Base-by-base conservation (phyloP, 2,888 invertebrate species). In the Cryptophagus acutangulus region DNA sequence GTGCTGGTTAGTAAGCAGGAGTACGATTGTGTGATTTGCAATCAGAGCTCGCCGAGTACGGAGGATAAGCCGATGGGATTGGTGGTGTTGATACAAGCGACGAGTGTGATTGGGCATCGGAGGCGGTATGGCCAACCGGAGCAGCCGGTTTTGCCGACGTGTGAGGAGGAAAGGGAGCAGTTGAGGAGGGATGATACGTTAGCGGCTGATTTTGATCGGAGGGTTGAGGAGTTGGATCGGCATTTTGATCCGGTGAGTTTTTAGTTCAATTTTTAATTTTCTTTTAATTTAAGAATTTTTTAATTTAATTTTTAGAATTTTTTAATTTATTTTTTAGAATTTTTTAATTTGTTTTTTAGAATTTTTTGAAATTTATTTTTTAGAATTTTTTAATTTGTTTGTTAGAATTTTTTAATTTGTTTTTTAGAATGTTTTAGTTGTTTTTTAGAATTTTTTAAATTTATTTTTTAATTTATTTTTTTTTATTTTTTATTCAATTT, bases 1-100 rank as follows among this genome's bases (percentile, higher is more conserved):
- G 57, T 72, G 33, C 60, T 72, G 29, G 72, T 71, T 42, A 65
- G 62, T 39, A 76, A 74, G 46, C 75, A 78, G 46, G 87, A 89
- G 67, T 94, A 92, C 71, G 89, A 93, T 70, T 96, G 96, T 73
- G 93, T 91, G 48, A 96, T 96, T 57, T 96, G 96, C 70, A 91
- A 87, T 72, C 88, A 89, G 65, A 87, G 88, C 44, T 83, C 88
- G 20, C 82, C 90, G 13, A 88, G 90, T 61, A 85, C 85, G 0
- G 82, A 85, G 49, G 80, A 85, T 9, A 81, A 84, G 63, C 88
- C 89, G 1, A 84, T 96, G 67, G 94, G 94, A 0, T 74, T 94
- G 30, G 91, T 93, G 2, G 90, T 91, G 34, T 74, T 95, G 38
- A 79, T 94, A 44, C 85, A 84, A 71, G 82, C 93, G 15, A 90